phyloP scores from a whole-genome alignment of 2,797 vertebrate genomes.

The Todus mexicanus region DNA sequence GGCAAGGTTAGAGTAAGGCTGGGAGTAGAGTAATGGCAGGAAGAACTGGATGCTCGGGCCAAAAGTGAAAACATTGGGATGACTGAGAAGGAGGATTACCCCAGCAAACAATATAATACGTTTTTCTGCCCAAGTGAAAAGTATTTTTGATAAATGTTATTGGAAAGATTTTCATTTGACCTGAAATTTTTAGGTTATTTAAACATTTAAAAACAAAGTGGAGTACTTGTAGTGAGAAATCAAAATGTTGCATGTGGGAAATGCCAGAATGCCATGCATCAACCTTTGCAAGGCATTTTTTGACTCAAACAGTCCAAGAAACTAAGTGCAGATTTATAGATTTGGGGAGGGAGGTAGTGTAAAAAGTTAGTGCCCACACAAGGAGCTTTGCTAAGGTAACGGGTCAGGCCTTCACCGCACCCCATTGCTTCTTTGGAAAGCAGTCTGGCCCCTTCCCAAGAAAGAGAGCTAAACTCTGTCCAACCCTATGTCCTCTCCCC shows the following conservation, averaged over 20 bases:
- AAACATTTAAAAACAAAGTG: neutral
- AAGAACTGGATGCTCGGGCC: neutral
- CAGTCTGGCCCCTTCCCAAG: slow-evolving; percentile 11
- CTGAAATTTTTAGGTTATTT: slow-evolving; percentile 23
- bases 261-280: neutral
- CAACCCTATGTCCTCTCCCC: neutral
- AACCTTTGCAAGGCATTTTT: neutral
- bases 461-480: slow-evolving; percentile 7
- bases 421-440: neutral
- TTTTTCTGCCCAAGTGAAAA: slow-evolving; percentile 13
- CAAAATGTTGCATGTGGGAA: neutral
- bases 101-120: neutral
- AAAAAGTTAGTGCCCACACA: slow-evolving; percentile 25
- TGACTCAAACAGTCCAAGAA: neutral
- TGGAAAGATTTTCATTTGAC: slow-evolving; percentile 18
- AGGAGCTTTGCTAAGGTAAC: neutral
- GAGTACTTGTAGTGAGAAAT: neutral
- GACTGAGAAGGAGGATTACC: neutral
- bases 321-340: slow-evolving; percentile 8
- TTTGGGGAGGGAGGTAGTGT: neutral
- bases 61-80: neutral
- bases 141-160: slow-evolving; percentile 25
- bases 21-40: neutral
- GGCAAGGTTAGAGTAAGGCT: neutral
- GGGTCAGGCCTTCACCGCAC: neutral